These are phyloP conservation scores for Catocala fraxini DNA, from an alignment of 2,888 invertebrate genomes.

Conservation along the genomic window DNA sequence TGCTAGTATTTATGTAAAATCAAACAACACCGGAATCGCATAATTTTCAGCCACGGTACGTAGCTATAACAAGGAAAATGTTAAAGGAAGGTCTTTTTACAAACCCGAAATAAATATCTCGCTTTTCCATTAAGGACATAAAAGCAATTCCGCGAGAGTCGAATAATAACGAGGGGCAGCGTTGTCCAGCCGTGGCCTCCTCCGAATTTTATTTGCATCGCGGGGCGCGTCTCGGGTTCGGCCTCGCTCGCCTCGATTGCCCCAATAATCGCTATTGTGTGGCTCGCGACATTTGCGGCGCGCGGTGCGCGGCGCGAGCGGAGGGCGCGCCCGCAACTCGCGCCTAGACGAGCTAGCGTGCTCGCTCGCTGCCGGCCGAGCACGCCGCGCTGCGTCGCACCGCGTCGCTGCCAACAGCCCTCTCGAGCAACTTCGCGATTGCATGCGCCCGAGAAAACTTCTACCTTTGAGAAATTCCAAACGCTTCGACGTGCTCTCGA, in stretches of 20 bases:
- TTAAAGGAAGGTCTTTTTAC: constrained; percentile 71
- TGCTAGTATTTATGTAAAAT: constrained; percentile 55
- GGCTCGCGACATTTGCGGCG: constrained; percentile 54
- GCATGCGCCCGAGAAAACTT: constrained; percentile 79
- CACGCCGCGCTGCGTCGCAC: constrained; percentile 29
- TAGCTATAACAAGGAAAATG: constrained; percentile 73
- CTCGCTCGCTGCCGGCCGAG: constrained; percentile 27
- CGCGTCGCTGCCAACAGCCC: constrained; percentile 50
- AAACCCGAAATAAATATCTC: constrained; percentile 84
- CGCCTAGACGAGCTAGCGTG: constrained; percentile 40
- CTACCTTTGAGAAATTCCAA: constrained; percentile 80
- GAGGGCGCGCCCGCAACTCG: constrained; percentile 38
- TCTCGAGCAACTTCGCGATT: constrained; percentile 78
- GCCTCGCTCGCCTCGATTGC: constrained; percentile 73
- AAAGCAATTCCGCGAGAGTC: constrained; percentile 85
- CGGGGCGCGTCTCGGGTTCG: constrained; percentile 71
- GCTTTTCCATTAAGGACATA: constrained; percentile 86
- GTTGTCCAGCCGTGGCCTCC: constrained; percentile 80
- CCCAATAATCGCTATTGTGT: constrained; percentile 82
- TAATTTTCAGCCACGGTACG: constrained; percentile 67
- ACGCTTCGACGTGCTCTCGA: constrained; percentile 71
- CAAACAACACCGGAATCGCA: constrained; percentile 63
- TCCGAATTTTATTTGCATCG: constrained; percentile 84
- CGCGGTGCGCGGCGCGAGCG: constrained; percentile 17
- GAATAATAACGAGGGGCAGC: constrained; percentile 86